phyloP scores from a whole-genome alignment of 2,113 vertebrate species.

The Miniopterus natalensis region DNA sequence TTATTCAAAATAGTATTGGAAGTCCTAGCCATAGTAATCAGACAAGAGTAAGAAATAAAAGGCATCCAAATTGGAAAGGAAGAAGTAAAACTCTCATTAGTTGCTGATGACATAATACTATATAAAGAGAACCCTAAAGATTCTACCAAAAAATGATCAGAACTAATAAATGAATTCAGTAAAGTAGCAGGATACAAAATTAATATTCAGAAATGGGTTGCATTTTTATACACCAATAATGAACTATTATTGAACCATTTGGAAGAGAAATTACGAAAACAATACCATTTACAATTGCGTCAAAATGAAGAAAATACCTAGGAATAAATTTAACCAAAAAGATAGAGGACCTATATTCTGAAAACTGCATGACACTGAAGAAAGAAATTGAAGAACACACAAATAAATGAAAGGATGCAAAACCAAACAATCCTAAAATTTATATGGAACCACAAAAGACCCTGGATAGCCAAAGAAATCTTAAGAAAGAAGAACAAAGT shows the following conservation, averaged over 20 bases:
- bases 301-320: background rate
- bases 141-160: background rate
- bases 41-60: background rate
- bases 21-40: background rate
- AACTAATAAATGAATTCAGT: background rate
- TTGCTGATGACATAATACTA: background rate
- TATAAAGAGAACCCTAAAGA: background rate
- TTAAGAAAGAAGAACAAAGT: background rate
- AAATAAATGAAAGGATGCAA: background rate
- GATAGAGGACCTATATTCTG: background rate
- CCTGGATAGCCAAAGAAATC: background rate
- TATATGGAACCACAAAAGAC: background rate
- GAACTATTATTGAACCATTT: background rate
- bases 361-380: background rate
- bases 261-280: background rate
- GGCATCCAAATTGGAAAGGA: background rate
- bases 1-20: background rate
- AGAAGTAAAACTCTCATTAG: background rate
- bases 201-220: background rate
- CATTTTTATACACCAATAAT: background rate
- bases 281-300: background rate
- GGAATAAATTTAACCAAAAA: background rate
- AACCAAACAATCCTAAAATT: background rate
- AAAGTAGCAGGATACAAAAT: background rate
- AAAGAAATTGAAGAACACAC: background rate